Evolutionary conservation across 2,797 vertebrate genomes (phyloP).

Genomic region (Cyprinodon diabolis): DNA sequence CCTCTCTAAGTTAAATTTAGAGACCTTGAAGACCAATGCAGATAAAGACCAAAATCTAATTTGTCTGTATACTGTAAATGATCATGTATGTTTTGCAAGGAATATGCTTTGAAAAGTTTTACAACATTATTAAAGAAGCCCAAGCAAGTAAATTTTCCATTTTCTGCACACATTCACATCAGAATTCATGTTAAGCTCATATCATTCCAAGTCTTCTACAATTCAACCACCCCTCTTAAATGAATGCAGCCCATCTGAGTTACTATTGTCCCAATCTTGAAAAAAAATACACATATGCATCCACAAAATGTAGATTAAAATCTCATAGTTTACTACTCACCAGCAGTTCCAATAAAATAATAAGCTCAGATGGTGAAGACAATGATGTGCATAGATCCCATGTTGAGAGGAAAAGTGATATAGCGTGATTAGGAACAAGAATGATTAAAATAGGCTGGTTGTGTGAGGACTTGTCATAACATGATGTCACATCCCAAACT

Average conservation of each 20-base stretch:
- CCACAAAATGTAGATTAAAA: not conserved
- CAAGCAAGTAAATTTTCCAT: not conserved
- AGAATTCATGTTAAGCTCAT: not conserved
- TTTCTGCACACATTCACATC: not conserved
- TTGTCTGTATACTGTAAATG: not conserved
- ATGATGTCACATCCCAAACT: not conserved
- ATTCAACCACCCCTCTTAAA: not conserved
- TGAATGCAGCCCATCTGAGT: not conserved
- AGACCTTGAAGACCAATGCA: not conserved
- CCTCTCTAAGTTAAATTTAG: not conserved
- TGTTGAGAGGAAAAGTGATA: not conserved
- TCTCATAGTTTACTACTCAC: slow-evolving; percentile 12
- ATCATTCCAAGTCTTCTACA: not conserved
- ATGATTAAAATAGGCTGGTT: not conserved
- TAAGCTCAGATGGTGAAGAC: not conserved
- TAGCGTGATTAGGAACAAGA: no score
- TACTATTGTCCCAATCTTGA: no score
- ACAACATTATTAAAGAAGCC: not conserved
- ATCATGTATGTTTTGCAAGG: not conserved
- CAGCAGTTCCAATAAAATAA: not conserved
- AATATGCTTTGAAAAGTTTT: not conserved
- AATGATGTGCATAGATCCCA: not conserved
- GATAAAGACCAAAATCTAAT: not conserved
- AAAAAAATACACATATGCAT: not conserved
- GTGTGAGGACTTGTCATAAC: slow-evolving; percentile 17